phyloP scores from a whole-genome alignment of 2,113 vertebrate species.

The Eolophus roseicapilla region DNA sequence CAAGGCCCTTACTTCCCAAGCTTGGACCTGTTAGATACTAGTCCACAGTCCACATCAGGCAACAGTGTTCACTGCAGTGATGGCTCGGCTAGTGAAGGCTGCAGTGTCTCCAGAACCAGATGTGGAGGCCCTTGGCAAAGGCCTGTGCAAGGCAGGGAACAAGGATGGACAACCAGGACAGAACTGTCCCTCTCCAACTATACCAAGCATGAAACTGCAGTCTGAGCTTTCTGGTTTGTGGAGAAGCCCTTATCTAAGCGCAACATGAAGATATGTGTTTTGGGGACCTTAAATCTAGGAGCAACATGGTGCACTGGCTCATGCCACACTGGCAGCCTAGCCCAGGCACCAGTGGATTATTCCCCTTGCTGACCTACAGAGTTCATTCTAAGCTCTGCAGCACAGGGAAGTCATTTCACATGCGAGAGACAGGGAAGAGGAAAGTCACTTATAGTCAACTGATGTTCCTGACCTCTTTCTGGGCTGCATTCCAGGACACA shows the following conservation, averaged over 20 bases:
- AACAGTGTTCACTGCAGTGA: neutral
- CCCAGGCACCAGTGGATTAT: neutral
- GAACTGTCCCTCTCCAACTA: neutral
- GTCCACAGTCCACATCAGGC: neutral
- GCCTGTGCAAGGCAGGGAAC: neutral
- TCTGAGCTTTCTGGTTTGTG: neutral
- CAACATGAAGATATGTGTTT: rapidly evolving
- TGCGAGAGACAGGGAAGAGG: neutral
- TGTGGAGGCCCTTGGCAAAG: neutral
- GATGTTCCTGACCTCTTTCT: neutral
- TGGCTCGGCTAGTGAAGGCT: neutral
- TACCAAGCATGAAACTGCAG: neutral
- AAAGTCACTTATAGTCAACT: neutral
- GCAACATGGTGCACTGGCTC: neutral
- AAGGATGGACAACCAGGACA: neutral
- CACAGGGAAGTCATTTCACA: neutral
- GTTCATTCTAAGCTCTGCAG: neutral
- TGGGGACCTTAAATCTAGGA: neutral
- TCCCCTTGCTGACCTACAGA: neutral
- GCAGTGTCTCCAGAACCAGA: neutral
- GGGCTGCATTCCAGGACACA: neutral
- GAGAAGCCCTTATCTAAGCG: neutral
- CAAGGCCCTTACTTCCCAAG: neutral
- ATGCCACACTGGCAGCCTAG: neutral
- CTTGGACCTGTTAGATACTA: neutral